Evolutionary conservation across 2,113 vertebrate species (phyloP).

Genomic region (Lagenorhynchus albirostris): DNA sequence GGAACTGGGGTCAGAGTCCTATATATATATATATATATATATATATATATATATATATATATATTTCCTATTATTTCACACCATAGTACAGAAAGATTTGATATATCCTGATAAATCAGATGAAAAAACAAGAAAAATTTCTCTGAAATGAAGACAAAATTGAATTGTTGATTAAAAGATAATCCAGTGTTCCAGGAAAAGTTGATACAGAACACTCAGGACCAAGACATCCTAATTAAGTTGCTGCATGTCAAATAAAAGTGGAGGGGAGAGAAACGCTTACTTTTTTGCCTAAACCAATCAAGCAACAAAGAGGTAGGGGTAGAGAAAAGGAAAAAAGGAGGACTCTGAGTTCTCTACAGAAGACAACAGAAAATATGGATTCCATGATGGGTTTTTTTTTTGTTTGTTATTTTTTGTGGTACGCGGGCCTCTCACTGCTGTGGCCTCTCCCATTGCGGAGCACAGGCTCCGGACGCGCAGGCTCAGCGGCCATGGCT

Average conservation of each 20-base stretch:
- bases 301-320: neutral
- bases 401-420: too few relatives aligned
- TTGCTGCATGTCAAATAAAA: neutral
- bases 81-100: neutral
- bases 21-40: neutral
- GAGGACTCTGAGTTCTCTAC: neutral
- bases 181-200: neutral
- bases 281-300: neutral
- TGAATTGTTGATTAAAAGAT: neutral
- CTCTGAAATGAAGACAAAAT: neutral
- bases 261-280: neutral
- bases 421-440: too few relatives aligned
- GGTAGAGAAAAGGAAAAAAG: neutral
- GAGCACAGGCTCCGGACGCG: too few relatives aligned
- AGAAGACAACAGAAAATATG: neutral
- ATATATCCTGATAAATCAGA: neutral
- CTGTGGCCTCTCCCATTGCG: too few relatives aligned
- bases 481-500: too few relatives aligned
- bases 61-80: neutral
- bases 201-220: neutral
- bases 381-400: neutral
- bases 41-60: too few relatives aligned
- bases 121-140: neutral
- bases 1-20: neutral
- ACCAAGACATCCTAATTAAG: neutral